A percentile compares a stretch with the other conserved stretches of the same genome.
Evolutionary conservation across 2,797 vertebrate genomes (phyloP).

Genomic region (Setipinna tenuifilis): DNA sequence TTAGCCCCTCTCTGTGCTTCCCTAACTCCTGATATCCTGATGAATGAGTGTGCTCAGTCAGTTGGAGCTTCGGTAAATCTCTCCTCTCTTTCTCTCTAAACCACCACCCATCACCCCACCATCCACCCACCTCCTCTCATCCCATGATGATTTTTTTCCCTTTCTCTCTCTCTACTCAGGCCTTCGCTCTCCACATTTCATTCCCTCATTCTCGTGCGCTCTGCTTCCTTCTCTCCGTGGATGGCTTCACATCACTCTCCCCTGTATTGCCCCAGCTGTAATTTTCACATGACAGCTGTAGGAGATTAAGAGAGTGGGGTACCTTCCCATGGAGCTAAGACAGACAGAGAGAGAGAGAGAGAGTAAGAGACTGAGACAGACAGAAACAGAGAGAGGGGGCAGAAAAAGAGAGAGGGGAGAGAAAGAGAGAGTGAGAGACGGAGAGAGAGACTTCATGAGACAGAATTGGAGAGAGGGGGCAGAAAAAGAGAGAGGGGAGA

Average conservation of each 20-base stretch:
- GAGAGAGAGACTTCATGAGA: too few species aligned
- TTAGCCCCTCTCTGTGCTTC: neutral
- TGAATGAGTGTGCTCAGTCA: constrained; percentile 7
- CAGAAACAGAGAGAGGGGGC: too few species aligned
- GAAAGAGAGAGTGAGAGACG: too few species aligned
- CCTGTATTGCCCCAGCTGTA: constrained; percentile 12
- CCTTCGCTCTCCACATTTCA: neutral
- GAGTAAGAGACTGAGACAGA: neutral
- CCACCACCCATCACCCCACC: constrained; percentile 33
- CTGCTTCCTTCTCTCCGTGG: neutral
- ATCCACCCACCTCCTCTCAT: neutral
- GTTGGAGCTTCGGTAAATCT: neutral
- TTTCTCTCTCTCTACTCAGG: neutral
- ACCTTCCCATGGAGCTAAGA: neutral
- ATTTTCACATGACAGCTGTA: constrained; percentile 21
- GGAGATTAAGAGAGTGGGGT: neutral
- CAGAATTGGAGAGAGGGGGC: too few species aligned
- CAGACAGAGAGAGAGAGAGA: neutral
- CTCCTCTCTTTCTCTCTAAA: neutral
- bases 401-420: too few species aligned
- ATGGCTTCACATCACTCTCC: neutral
- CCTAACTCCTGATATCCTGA: neutral
- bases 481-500: too few species aligned
- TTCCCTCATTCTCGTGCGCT: neutral
- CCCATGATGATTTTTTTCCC: neutral